Evolutionary conservation across 1,140 invertebrate genomes (phyloP).

Genomic region (Aporrectodea caliginosa): DNA sequence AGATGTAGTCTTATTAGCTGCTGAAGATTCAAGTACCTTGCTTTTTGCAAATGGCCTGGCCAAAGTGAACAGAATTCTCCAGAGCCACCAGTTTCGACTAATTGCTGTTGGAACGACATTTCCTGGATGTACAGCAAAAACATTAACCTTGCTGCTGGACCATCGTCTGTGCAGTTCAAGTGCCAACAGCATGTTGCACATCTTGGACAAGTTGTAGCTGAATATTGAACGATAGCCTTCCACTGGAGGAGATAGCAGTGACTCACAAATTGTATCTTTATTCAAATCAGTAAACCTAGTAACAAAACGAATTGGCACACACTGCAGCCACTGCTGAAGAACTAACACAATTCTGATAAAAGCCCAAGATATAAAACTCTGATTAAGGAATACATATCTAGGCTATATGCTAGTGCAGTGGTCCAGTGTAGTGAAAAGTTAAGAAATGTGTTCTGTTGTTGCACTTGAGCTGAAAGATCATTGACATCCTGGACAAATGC

Average conservation of each 20-base stretch:
- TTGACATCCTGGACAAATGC: no score
- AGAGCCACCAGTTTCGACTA: constrained; percentile 78
- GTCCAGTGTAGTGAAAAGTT: no score
- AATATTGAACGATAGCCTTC: constrained; percentile 70
- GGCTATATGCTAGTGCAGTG: no score
- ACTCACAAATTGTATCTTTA: constrained; percentile 61
- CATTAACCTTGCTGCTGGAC: constrained; percentile 63
- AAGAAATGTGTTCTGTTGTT: no score
- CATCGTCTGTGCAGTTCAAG: constrained; percentile 71
- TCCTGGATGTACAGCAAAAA: constrained; percentile 84
- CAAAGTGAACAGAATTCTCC: constrained; percentile 69
- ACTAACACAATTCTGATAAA: no score
- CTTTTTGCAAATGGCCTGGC: constrained; percentile 87
- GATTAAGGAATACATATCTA: no score
- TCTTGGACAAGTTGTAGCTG: constrained; percentile 85
- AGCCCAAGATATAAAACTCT: no score
- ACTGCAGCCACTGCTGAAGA: no score
- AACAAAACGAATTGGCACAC: no score
- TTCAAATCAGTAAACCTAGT: constrained; percentile 66
- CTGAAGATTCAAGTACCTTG: background rate
- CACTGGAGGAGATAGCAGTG: constrained; percentile 61
- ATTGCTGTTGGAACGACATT: constrained; percentile 78
- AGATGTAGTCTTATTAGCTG: no score
- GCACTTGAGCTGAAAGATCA: no score
- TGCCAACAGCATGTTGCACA: constrained; percentile 82